Percentiles rank a stretch among this genome's conserved stretches.
Evolutionary conservation across 2,888 invertebrate species (phyloP).

Genomic region (Orthosia gracilis): DNA sequence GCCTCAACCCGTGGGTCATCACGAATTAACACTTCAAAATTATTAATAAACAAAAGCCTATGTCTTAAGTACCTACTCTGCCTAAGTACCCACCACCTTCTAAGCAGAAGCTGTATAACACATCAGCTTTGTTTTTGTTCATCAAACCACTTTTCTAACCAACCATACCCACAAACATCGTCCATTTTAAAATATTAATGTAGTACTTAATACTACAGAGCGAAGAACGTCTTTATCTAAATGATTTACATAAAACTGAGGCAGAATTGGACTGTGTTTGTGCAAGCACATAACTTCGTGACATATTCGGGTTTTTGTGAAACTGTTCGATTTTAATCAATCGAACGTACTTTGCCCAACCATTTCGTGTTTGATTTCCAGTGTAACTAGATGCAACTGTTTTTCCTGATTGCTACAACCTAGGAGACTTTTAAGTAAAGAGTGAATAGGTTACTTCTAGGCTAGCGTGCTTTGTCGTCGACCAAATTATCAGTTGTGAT

Average conservation of each 20-base stretch:
- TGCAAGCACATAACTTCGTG: slow-evolving; percentile 30
- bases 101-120: no score
- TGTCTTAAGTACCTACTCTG: no score
- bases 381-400: background rate
- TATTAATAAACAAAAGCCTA: no score
- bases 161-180: slow-evolving; percentile 9
- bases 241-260: slow-evolving; percentile 45
- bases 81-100: no score
- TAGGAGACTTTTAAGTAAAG: no score
- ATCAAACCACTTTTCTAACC: slow-evolving; percentile 18
- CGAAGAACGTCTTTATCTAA: slow-evolving; percentile 39
- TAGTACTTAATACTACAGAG: slow-evolving; percentile 24
- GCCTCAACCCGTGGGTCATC: no score
- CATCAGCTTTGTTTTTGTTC: background rate
- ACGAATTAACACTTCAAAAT: no score
- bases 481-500: no score
- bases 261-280: slow-evolving; percentile 32
- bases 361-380: background rate
- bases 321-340: background rate
- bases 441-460: no score
- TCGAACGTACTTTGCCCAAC: no score
- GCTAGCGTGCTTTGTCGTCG: no score
- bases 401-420: no score
- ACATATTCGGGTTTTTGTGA: slow-evolving; percentile 21
- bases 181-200: slow-evolving; percentile 50